Evolutionary conservation across 1,140 invertebrate species (phyloP), one percentile per base, ranked within the genome.

Genomic region (Drosophila carrolli): DNA sequence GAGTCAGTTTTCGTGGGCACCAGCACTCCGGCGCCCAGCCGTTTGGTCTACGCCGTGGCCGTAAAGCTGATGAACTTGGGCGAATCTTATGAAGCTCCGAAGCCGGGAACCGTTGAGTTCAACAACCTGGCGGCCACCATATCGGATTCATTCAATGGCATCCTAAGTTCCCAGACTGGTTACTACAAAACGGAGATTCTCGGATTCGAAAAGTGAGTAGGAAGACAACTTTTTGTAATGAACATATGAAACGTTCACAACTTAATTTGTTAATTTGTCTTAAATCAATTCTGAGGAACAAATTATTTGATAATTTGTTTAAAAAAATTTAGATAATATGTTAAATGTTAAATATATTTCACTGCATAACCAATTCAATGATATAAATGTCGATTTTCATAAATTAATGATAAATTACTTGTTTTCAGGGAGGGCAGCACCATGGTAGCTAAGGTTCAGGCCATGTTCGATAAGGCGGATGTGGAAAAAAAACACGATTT

Each of bases 61-160:
- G 93, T 98, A 0, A 96, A 96, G 78, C 93, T 98, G 3, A 94
- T 95, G 5, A 96, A 96, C 41, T 91, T 97, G 27, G 97, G 96
- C 0, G 95, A 97, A 72, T 95, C 95, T 65, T 97, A 96, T 93
- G 93, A 94, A 46, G 94, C 95, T 2, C 97, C 97, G 0, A 92
- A 94, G 43, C 93, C 93, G 0, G 96, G 95, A 11, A 95, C 94
- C 6, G 91, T 94, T 5, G 96, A 97, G 56, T 98, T 96, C 78
- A 94, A 96, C 11, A 94, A 95, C 32, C 93, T 97, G n/a, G 94
- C 95, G 0, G 94, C 95, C 38, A 95, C 94, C 10, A 95, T 98
- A 16, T 93, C 93, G 0, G 93, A 94, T 48, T 95, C 94, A 23
- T 94, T 97, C 56, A 94, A 94, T 35, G 93, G 94, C 1, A 93